These are phyloP conservation scores for Lordiphosa fenestrarum DNA, from an alignment of 2,888 invertebrate species.

Conservation along the genomic window DNA sequence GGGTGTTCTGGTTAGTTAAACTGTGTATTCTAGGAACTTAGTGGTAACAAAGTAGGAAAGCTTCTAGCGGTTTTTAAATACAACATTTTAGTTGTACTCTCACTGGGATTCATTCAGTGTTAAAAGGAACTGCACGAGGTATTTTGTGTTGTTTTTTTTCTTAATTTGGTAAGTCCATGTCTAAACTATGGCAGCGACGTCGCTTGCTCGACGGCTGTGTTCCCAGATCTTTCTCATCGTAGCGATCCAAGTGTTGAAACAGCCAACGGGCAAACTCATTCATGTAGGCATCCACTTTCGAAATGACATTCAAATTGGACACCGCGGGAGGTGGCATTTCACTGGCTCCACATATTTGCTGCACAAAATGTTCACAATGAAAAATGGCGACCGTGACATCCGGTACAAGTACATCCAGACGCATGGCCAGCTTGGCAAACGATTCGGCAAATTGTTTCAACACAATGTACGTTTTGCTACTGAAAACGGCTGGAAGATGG, in stretches of 20 bases:
- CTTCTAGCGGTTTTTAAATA: too few species aligned
- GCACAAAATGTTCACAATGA: slow-evolving; percentile 75
- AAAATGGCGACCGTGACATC: slow-evolving; percentile 77
- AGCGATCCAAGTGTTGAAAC: slow-evolving; percentile 58
- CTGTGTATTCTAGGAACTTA: too few species aligned
- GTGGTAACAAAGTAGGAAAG: too few species aligned
- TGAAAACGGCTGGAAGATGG: slow-evolving; percentile 67
- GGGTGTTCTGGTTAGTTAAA: too few species aligned
- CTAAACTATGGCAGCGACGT: not conserved
- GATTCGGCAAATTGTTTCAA: slow-evolving; percentile 78
- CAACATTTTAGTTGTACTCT: too few species aligned
- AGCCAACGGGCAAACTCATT: slow-evolving; percentile 74
- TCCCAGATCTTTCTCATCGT: slow-evolving; percentile 25
- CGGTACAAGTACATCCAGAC: slow-evolving; percentile 66
- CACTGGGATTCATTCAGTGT: too few species aligned
- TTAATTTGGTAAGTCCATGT: not conserved
- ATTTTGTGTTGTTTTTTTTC: too few species aligned
- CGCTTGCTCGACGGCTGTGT: not conserved
- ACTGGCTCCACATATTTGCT: slow-evolving; percentile 64
- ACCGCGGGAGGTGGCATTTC: slow-evolving; percentile 64
- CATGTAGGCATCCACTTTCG: slow-evolving; percentile 71
- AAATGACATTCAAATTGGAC: slow-evolving; percentile 58
- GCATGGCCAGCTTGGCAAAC: slow-evolving; percentile 77
- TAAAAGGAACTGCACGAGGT: too few species aligned
- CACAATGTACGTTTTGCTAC: slow-evolving; percentile 70